Evolutionary conservation across 2,888 invertebrate species (phyloP), one percentile per base, ranked within the genome.

Genomic region (Theretra japonica): DNA sequence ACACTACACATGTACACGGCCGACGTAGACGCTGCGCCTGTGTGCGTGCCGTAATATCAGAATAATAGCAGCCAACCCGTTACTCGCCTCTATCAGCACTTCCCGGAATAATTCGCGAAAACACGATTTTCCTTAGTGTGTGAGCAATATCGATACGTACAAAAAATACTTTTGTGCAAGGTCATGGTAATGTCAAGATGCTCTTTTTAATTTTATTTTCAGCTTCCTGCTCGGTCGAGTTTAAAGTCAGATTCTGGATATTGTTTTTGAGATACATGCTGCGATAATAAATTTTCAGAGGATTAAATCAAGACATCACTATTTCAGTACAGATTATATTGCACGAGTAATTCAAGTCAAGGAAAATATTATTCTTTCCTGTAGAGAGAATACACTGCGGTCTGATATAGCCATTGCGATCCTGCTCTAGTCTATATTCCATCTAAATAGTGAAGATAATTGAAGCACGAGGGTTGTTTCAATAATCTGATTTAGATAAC

Each of bases 81-180:
- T 92, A 92, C 82, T 91, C 89, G 91, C 91, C 90, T 92, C 92
- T 89, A 90, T 90, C 89, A 85, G 81, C 81, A 88, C 83, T 92
- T 92, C 92, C 93, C 91, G 89, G 90, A 94, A 94, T 92, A 90
- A 87, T 89, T 90, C 87, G 88, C 88, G 86, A 90, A 92, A 90
- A 88, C 87, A 86, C 82, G 79, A 86, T 90, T 88, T 89, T 89
- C 88, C 86, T 86, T 86, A 86, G 86, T 84, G 81, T 77, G 74
- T 76, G 79, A 82, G 82, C 83, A 83, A 83, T 87, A 83, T 83
- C 83, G 85, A 86, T 85, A 83, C 53, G 57, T 30, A 71, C 71
- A 62, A 71, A 74, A 85, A 84, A 83, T 86, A 86, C 85, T 86
- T 87, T 88, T 88, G 86, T 77, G 88, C 89, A 90, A 92, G 92